Evolutionary conservation across 2,888 invertebrate species (phyloP).

Genomic region (Drosophila multiciliata): DNA sequence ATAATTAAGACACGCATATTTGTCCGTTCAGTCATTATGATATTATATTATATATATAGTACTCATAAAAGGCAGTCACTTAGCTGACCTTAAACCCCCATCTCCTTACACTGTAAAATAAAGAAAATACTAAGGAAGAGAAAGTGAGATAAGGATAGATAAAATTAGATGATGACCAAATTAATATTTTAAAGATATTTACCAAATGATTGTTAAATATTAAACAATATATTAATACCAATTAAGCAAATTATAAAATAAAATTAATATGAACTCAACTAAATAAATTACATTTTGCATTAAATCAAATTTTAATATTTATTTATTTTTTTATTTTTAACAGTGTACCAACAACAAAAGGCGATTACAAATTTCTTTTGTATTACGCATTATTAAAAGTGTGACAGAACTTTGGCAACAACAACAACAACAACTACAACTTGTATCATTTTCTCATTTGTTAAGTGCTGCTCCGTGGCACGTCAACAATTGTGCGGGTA

Average conservation of each 20-base stretch:
- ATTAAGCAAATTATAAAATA: not conserved
- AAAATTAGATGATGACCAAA: not conserved
- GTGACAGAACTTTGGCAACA: conserved; percentile 71
- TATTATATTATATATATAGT: conserved; percentile 8
- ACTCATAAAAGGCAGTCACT: conserved; percentile 21
- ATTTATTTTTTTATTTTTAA: not conserved
- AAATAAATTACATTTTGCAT: not conserved
- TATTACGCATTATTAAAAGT: conserved; percentile 69
- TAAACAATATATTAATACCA: not conserved
- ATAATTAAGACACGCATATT: not conserved
- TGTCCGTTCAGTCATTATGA: conserved; percentile 19
- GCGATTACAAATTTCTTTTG: conserved; percentile 39
- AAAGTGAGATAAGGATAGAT: not conserved
- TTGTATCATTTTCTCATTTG: conserved; percentile 49
- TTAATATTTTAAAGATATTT: not conserved
- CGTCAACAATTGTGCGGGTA: conserved; percentile 69
- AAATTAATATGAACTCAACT: not conserved
- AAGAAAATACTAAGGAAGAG: not conserved
- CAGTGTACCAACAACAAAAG: conserved; percentile 14
- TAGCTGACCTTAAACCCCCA: conserved; percentile 3
- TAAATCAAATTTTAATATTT: no score
- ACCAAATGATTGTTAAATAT: no score
- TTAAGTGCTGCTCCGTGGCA: conserved; percentile 26
- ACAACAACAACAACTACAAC: conserved; percentile 34
- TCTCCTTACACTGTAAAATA: not conserved